These are phyloP conservation scores for Cryptus viduatorius DNA, from an alignment of 2,888 invertebrate genomes.

Conservation along the genomic window DNA sequence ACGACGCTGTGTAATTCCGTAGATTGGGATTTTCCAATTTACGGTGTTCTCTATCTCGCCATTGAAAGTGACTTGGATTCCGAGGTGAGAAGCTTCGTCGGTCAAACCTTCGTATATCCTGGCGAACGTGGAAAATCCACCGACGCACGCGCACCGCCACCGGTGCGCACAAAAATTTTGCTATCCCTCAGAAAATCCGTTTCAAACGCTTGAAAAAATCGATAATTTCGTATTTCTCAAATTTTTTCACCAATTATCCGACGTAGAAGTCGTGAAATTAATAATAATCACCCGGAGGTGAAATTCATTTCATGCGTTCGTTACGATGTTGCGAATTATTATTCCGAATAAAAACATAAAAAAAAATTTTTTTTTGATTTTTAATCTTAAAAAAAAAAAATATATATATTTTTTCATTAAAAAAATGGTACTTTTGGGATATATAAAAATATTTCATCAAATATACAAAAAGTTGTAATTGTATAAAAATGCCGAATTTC, in stretches of 20 bases:
- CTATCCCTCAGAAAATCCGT: background rate
- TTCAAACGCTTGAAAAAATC: constrained; percentile 19
- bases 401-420: too few species aligned
- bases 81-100: constrained; percentile 44
- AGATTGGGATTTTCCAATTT: constrained; percentile 67
- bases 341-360: background rate
- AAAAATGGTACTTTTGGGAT: too few species aligned
- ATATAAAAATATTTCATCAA: too few species aligned
- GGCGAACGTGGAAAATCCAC: constrained; percentile 34
- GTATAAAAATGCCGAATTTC: too few species aligned
- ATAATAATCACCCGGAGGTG: background rate
- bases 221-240: constrained; percentile 23
- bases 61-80: constrained; percentile 34
- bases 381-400: too few species aligned
- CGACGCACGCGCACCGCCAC: constrained; percentile 24
- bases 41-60: constrained; percentile 53
- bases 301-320: background rate
- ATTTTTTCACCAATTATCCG: constrained; percentile 1
- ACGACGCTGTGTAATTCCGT: constrained; percentile 48
- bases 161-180: background rate
- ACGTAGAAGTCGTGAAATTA: constrained; percentile 1
- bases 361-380: too few species aligned
- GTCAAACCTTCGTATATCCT: constrained; percentile 29
- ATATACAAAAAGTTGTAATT: too few species aligned
- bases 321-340: background rate